A percentile compares a stretch with the other conserved stretches of the same genome.
These are phyloP conservation scores for Halictus rubicundus DNA, from an alignment of 1,140 invertebrate genomes.

Conservation along the genomic window DNA sequence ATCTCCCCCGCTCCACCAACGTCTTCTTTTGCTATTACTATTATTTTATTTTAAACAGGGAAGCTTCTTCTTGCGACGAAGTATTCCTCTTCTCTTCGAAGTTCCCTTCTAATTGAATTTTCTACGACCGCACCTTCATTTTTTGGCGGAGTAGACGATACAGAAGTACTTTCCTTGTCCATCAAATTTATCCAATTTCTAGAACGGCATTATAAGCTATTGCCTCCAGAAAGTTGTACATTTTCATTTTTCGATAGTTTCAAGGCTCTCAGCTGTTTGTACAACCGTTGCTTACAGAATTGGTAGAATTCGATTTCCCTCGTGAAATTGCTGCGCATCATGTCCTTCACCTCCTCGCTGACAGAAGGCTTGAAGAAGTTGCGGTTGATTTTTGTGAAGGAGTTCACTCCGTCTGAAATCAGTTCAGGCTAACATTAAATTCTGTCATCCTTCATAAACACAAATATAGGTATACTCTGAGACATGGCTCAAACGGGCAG, in stretches of 20 bases:
- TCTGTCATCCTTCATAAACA: neutral
- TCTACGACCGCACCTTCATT: neutral
- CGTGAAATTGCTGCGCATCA: conserved; percentile 93
- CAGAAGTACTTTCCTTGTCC: neutral
- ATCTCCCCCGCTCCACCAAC: neutral
- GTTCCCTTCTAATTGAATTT: neutral
- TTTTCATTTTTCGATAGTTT: conserved; percentile 66
- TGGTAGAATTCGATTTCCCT: conserved; percentile 95
- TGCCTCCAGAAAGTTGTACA: neutral
- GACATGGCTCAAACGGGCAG: no score
- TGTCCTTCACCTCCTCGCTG: conserved; percentile 90
- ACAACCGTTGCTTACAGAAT: conserved; percentile 91
- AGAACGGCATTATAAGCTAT: conserved; percentile 1
- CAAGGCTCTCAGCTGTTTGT: conserved; percentile 89
- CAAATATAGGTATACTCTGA: no score
- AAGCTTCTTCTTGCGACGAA: neutral
- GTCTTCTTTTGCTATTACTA: neutral
- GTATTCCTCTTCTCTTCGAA: neutral
- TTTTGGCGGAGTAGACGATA: neutral
- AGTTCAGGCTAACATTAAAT: neutral
- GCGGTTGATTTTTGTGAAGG: conserved; percentile 89
- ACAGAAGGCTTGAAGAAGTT: conserved; percentile 94
- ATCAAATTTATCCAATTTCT: neutral
- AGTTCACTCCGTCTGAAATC: conserved; percentile 85
- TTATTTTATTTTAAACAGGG: neutral